Evolutionary conservation across 2,113 vertebrate genomes (phyloP), one percentile per base, ranked within the genome.

Genomic region (Tetraodon nigroviridis): DNA sequence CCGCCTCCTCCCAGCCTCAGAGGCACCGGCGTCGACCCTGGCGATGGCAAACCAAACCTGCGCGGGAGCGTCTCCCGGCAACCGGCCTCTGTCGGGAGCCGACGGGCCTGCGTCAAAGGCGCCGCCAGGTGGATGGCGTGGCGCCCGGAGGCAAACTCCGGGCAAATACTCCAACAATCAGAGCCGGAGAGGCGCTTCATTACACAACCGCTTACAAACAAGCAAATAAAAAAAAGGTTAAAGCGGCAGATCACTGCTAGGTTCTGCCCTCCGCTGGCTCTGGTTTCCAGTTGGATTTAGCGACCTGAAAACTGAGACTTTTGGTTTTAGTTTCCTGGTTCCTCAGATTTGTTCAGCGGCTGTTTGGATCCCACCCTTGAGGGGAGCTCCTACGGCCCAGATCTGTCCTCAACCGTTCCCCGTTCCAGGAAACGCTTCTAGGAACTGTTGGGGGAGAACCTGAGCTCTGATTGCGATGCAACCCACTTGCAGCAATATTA

Each of bases 101-200:
- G 74, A 78, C 81, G 76, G 79, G 74, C 79, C 81, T 82, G 64
- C 80, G 79, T 61, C 12, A 27, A 70, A 60, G 75, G 69, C 60
- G 41, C 52, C 83, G 75, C 86, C 86, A 89, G 84, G 79, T 85
- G 84, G 82, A 88, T 87, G 83, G 84, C 81, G 21, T 52, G 0
- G 54, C 55, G 82, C 86, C 86, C 84, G 77, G 79, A 75, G 53
- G 69, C 76, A 81, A 79, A 74, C 42, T 44, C 16, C 42, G 42
- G 24, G 24, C 24, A 37, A 46, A 16, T n/a, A 46, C 14, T 1
- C 42, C 44, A n/a, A n/a, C 15, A 46, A 13, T 46, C 44, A 3
- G 32, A 12, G 32, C 1, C 12, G 32, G 8, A 37, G 32, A 8
- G 32, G 32, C 32, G 32, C 32, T 37, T 12, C 32, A 12, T 37